phyloP scores from a whole-genome alignment of 2,888 invertebrate species.

The Helicoverpa assulta region DNA sequence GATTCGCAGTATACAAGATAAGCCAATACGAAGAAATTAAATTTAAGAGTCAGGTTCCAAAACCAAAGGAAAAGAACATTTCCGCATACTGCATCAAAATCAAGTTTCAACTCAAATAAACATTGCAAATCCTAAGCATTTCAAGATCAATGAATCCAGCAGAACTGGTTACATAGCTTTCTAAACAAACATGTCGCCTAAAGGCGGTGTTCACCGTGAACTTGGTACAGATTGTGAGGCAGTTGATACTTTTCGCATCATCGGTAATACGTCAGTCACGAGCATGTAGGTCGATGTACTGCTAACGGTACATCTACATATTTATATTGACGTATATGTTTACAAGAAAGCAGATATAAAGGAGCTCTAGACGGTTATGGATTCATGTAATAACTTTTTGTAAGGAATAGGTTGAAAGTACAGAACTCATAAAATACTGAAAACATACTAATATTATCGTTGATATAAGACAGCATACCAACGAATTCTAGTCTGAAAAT shows the following conservation, averaged over 20 bases:
- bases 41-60: too few relatives aligned
- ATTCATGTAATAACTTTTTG: conserved; percentile 15
- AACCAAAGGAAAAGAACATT: too few relatives aligned
- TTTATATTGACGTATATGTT: conserved; percentile 42
- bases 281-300: conserved; percentile 72
- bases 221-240: conserved; percentile 60
- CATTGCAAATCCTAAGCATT: conserved; percentile 8
- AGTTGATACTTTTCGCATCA: conserved; percentile 63
- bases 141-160: conserved; percentile 49
- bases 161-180: conserved; percentile 47
- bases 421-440: too few relatives aligned
- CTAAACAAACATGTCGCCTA: conserved; percentile 45
- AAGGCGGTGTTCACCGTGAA: conserved; percentile 63
- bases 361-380: conserved; percentile 10
- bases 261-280: conserved; percentile 75
- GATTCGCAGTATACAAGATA: conserved; percentile 17
- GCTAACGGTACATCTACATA: conserved; percentile 66
- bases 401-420: neutral
- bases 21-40: neutral
- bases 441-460: too few relatives aligned
- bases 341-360: conserved; percentile 37
- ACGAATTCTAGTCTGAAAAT: neutral
- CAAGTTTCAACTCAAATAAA: neutral
- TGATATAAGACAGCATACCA: too few relatives aligned
- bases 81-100: too few relatives aligned